Base-by-base conservation (phyloP, 53 echinoderm and acorn worm genomes). In the Astropecten irregularis region DNA sequence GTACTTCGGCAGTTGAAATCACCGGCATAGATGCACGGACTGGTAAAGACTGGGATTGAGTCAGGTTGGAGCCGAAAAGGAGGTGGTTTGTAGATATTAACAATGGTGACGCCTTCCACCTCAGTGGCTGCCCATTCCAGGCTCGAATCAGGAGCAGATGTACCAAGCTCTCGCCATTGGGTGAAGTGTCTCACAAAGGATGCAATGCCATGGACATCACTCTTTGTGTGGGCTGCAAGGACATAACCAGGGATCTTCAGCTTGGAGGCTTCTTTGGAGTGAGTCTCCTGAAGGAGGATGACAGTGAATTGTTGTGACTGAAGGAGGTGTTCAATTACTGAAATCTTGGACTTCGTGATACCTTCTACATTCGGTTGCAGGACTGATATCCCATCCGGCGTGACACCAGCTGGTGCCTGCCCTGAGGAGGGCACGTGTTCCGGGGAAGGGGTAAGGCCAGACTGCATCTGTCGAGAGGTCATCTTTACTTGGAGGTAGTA, bases 81-180 rank as follows among this genome's bases (percentile, higher is more conserved):
- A 23, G 85, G 85, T 62, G 74, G 85, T 53, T 85, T 85, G 74
- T 73, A 85, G 65, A 74, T 40, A 21, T 85, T 85, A 19, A 85
- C 63, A 15, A 85, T 49, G 40, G 73, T 85, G 14, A 71, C 62
- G 25, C 65, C 84, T 74, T 85, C 74, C 15, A 85, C 63, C 27
- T 38, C 36, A 21, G 74, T 64, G 10, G 73, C 85, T 59, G 61
- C 19, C 73, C 73, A 85, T 49, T 85, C 85, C 52, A 71, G 3
- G 32, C 11, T 22, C 8, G 66, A 82, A 23, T 82, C 33, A n/a
- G 66, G 34, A 25, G 82, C 18, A 51, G 50, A 66, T 16, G 67
- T 23, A 16, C 66, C 37, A 30, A 82, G 32, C 22, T 68, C 69
- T 38, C 36, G 36, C 58, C 69, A 83, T 55, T 68, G 52, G 9